Evolutionary conservation across 2,888 invertebrate species (phyloP), one percentile per base, ranked within the genome.

Genomic region (Polylopha cassiicola): DNA sequence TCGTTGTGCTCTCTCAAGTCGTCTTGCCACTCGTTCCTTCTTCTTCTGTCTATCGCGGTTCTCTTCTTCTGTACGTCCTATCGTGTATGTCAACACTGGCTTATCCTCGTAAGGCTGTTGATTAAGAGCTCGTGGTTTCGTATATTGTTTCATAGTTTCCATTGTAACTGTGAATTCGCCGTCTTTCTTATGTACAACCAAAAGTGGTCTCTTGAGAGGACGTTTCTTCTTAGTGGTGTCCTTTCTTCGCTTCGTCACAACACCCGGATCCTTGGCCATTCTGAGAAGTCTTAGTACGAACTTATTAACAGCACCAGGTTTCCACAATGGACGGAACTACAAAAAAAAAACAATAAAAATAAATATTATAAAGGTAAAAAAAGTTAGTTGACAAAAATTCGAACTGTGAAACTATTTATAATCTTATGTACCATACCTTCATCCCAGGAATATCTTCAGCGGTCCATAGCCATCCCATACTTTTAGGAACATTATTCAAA

Each of bases 391-490:
- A 55, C 44, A 39, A 45, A 48, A 32, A 36, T 16, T 22, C 20
- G 8, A 24, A 27, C 3, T n/a, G n/a, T 10, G 11, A 24, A 23
- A n/a, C n/a, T 34, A 8, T 13, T 9, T 18, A 34, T 28, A 38
- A 8, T 16, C 30, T 15, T 16, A 7, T 4, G 6, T 13, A 9
- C 16, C 27, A 37, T 72, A 82, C 85, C 76, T 75, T 79, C 45
- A 81, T 39, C 26, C 84, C 86, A 29, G 81, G 76, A 17, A 75
- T 46, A 50, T 79, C 58, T 44, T 79, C 75, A 37, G 81, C 71
- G 44, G 64, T 81, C 86, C 86, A 86, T 13, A 84, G 55, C 86
- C 86, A 86, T n/a, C 86, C 86, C 84, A 85, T 86, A 17, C 48
- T 44, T 46, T 73, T 80, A n/a, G 85, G 86, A 14, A 86, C 84